Evolutionary conservation across 2,113 vertebrate genomes (phyloP).

Genomic region (Brachypodius melanocephalos): DNA sequence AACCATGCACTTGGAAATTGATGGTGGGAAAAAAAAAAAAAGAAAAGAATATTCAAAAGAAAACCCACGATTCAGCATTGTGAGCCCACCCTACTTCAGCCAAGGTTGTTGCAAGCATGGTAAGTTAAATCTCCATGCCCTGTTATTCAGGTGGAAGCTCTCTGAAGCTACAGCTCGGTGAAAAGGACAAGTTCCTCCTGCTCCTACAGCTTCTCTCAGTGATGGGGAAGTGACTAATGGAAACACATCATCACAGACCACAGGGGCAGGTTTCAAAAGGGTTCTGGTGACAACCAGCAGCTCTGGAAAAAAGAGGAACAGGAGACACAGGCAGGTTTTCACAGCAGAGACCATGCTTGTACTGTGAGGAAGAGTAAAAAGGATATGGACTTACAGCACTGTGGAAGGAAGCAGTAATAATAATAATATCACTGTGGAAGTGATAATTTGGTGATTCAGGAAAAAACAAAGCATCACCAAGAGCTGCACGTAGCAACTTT

Average conservation of each 20-base stretch:
- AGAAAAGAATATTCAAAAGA: neutral
- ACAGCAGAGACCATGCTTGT: neutral
- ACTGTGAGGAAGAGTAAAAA: neutral
- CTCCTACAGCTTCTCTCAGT: neutral
- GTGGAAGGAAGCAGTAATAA: neutral
- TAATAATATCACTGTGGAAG: neutral
- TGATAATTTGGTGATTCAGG: neutral
- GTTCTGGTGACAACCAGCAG: neutral
- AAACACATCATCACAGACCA: neutral
- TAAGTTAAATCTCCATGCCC: neutral
- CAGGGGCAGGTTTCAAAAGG: neutral
- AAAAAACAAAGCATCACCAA: neutral
- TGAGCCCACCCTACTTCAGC: neutral
- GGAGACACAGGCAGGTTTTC: neutral
- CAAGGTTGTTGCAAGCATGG: neutral
- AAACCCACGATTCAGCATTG: neutral
- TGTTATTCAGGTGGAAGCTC: neutral
- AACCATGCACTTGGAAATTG: neutral
- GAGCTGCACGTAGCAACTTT: neutral
- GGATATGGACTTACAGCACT: neutral
- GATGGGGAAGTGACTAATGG: neutral
- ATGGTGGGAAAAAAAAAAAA: neutral
- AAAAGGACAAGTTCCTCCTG: slow-evolving; percentile 9
- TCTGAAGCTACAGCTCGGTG: neutral
- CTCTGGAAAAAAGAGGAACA: slow-evolving; percentile 12